Conservation (phyloP, 2,797 vertebrate species). For the Chromis chromis region DNA sequence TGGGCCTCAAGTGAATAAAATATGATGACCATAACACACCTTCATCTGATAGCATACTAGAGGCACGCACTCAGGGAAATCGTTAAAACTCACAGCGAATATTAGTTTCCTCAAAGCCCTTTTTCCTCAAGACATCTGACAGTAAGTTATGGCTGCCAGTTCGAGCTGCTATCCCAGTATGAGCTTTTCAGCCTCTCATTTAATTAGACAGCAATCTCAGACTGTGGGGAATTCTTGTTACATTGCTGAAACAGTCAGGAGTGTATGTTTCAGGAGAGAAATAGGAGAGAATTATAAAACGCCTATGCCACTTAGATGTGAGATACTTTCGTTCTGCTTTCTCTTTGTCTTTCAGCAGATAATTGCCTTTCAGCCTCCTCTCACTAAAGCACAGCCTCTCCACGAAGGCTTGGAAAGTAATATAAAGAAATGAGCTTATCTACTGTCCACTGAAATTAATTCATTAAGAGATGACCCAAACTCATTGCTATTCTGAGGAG, state of each 20-base stretch:
- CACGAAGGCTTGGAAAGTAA: slow-evolving; percentile 53
- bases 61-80: slow-evolving; percentile 12
- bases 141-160: slow-evolving; percentile 43
- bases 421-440: slow-evolving; percentile 72
- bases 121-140: slow-evolving; percentile 39
- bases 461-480: slow-evolving; percentile 65
- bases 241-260: slow-evolving; percentile 48
- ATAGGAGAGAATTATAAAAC: slow-evolving; percentile 45
- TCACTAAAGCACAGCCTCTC: slow-evolving; percentile 47
- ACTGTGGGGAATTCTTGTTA: slow-evolving; percentile 41
- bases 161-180: slow-evolving; percentile 37
- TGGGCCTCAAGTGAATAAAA: not conserved
- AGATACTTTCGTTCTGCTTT: slow-evolving; percentile 48
- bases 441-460: slow-evolving; percentile 72
- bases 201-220: slow-evolving; percentile 68
- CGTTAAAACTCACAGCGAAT: slow-evolving; percentile 11
- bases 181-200: slow-evolving; percentile 55
- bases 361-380: slow-evolving; percentile 70
- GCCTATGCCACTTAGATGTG: slow-evolving; percentile 44
- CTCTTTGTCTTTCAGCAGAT: slow-evolving; percentile 61
- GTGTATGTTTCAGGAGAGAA: slow-evolving; percentile 41
- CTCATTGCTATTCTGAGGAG: slow-evolving; percentile 68
- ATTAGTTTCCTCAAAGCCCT: slow-evolving; percentile 26
- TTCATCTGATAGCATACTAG: slow-evolving; percentile 8
- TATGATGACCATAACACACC: not conserved